phyloP scores from a whole-genome alignment of 2,797 vertebrate species.

The Lepilemur septentrionalis region DNA sequence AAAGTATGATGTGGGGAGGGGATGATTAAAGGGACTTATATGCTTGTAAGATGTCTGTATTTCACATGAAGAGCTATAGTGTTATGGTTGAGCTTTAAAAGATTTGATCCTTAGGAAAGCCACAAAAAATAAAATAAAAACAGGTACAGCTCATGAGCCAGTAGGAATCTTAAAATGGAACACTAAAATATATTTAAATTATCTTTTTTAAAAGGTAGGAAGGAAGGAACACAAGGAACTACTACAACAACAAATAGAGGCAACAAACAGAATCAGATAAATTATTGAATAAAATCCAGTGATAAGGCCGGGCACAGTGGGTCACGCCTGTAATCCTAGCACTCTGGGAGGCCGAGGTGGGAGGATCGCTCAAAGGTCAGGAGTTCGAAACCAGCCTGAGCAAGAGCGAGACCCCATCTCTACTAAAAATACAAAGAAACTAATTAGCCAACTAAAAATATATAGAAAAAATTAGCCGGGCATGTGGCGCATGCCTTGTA shows the following conservation, averaged over 20 bases:
- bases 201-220: not conserved
- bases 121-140: not conserved
- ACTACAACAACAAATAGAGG: not conserved
- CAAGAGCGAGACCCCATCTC: too few relatives aligned
- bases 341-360: too few relatives aligned
- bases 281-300: not conserved
- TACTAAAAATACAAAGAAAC: too few relatives aligned
- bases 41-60: not conserved
- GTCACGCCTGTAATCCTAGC: too few relatives aligned
- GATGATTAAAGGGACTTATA: not conserved
- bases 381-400: too few relatives aligned
- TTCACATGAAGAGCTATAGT: not conserved
- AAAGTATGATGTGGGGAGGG: not conserved
- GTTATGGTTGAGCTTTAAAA: constrained; percentile 9
- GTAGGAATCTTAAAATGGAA: not conserved
- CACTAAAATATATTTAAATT: not conserved
- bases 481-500: too few relatives aligned
- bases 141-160: not conserved
- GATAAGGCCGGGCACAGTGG: too few relatives aligned
- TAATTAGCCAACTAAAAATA: too few relatives aligned
- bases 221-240: not conserved
- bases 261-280: not conserved
- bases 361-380: too few relatives aligned
- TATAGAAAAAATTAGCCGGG: too few relatives aligned
- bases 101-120: not conserved